Percentiles rank a stretch among this genome's conserved stretches.
Evolutionary conservation across 2,797 vertebrate genomes (phyloP).

Genomic region (Coreius guichenoti): DNA sequence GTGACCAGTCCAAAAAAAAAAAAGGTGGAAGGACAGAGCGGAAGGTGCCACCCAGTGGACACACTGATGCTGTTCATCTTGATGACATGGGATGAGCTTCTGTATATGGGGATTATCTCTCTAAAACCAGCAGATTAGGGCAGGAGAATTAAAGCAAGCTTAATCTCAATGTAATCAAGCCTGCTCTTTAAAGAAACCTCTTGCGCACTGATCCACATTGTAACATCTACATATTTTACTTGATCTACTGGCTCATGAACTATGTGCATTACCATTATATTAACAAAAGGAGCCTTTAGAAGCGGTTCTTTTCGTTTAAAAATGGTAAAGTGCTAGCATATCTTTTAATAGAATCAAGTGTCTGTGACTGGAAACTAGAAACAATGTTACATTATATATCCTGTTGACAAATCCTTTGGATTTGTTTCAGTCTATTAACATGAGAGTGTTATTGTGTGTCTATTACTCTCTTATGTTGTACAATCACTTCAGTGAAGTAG

Average conservation of each 20-base stretch:
- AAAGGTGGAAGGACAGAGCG: conserved; percentile 11
- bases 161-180: conserved; percentile 58
- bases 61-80: conserved; percentile 21
- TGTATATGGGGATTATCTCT: conserved; percentile 62
- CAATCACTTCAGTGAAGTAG: neutral
- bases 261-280: neutral
- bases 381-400: neutral
- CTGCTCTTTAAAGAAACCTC: conserved; percentile 36
- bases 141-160: conserved; percentile 52
- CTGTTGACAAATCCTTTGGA: neutral
- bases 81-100: conserved; percentile 38
- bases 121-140: conserved; percentile 60
- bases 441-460: neutral
- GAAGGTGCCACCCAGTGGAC: conserved; percentile 49
- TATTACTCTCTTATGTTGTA: conserved; percentile 11
- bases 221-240: conserved; percentile 31
- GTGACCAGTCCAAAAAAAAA: conserved; percentile 14
- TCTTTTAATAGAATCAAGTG: neutral
- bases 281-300: neutral
- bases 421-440: conserved; percentile 37
- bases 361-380: neutral
- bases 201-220: conserved; percentile 29
- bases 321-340: neutral
- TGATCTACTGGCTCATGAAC: conserved; percentile 10
- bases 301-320: neutral